Evolutionary conservation across 2,888 invertebrate species (phyloP).

Genomic region (Sycophila texana): DNA sequence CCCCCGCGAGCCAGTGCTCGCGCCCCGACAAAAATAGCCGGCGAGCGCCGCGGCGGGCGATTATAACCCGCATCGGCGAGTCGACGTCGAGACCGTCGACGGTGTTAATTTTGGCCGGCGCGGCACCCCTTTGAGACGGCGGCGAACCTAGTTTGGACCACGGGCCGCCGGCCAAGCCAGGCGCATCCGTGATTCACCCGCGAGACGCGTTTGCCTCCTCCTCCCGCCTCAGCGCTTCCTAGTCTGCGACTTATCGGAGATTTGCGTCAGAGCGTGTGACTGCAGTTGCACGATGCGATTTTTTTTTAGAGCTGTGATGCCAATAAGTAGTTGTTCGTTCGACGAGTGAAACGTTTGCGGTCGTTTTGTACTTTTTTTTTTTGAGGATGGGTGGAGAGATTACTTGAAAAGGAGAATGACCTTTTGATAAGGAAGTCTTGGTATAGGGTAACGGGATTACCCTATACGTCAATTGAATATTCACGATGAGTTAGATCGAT

Average conservation of each 20-base stretch:
- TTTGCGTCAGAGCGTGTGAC: conserved; percentile 1
- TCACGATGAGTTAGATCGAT: no score
- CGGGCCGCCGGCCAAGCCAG: conserved; percentile 68
- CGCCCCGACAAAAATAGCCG: not conserved
- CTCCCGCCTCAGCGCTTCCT: not conserved
- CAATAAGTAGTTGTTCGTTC: not conserved
- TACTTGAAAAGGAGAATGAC: no score
- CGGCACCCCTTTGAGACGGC: conserved; percentile 36
- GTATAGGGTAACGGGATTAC: no score
- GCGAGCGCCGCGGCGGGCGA: not conserved
- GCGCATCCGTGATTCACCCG: not conserved
- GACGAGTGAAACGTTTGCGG: not conserved
- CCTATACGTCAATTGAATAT: no score
- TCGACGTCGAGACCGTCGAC: no score
- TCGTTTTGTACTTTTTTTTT: not conserved
- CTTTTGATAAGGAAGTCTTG: no score
- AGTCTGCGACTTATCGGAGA: not conserved
- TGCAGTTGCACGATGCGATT: not conserved
- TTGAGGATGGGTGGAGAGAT: not conserved
- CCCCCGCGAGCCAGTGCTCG: not conserved
- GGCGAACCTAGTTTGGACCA: conserved; percentile 70
- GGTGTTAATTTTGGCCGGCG: no score
- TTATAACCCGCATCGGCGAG: no score
- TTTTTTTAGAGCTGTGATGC: not conserved
- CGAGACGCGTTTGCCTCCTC: not conserved